phyloP scores from a whole-genome alignment of 2,888 invertebrate genomes.

The Chymomyza fuscimana region DNA sequence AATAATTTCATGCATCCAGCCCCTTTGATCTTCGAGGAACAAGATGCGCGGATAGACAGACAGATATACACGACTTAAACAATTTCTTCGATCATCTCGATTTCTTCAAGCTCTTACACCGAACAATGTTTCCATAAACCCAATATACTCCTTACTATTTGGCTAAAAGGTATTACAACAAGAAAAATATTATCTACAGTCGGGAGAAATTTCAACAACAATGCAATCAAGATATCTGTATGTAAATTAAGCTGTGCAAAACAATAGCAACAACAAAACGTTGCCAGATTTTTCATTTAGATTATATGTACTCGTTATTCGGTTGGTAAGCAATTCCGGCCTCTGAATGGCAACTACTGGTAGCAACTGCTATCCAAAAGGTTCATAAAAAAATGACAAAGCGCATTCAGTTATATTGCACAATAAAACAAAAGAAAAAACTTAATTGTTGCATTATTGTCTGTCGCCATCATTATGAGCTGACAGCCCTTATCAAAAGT shows the following conservation, averaged over 20 bases:
- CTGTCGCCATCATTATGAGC: neutral
- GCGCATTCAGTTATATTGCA: neutral
- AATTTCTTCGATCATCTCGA: no score
- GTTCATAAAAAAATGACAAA: neutral
- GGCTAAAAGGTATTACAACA: no score
- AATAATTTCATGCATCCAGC: no score
- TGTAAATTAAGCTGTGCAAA: constrained; percentile 56
- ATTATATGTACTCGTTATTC: neutral
- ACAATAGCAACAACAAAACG: constrained; percentile 11
- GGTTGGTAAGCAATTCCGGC: neutral
- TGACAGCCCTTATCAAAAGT: neutral
- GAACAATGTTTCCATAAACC: no score
- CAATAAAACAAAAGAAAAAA: neutral
- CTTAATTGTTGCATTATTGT: neutral
- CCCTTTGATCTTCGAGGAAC: no score
- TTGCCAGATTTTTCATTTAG: neutral
- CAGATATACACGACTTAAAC: no score
- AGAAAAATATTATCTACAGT: constrained; percentile 6
- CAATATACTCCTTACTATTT: no score
- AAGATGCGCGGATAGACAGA: no score
- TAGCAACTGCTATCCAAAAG: neutral
- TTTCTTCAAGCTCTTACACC: no score
- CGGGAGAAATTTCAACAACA: constrained; percentile 6
- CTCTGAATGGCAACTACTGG: neutral
- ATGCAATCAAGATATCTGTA: constrained; percentile 46